Conservation (phyloP, 2,113 vertebrate genomes). For the Macroglossus sobrinus region DNA sequence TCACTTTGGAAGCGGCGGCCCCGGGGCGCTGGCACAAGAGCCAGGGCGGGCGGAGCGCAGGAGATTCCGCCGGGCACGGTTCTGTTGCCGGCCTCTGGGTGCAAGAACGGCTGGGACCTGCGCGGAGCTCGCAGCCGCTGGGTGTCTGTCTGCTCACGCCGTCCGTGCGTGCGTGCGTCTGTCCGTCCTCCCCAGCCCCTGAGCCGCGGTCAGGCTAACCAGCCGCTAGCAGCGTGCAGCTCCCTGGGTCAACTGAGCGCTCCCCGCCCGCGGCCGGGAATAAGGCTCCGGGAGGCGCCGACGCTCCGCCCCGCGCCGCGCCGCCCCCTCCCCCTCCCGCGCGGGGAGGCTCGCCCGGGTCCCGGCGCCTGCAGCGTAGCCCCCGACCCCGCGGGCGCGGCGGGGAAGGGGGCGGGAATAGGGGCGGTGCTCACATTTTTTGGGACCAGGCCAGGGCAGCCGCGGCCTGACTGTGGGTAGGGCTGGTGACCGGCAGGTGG, state of each 20-base stretch:
- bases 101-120: conserved; percentile 18
- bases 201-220: background rate
- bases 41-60: background rate
- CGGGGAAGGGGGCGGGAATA: background rate
- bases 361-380: conserved; percentile 47
- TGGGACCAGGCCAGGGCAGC: conserved; percentile 20
- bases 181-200: background rate
- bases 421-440: conserved; percentile 39
- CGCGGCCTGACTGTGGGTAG: background rate
- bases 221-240: background rate
- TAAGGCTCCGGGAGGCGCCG: conserved; percentile 20
- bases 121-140: background rate
- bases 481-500: conserved; percentile 54
- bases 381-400: conserved; percentile 2
- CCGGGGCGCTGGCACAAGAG: background rate
- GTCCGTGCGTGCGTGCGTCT: background rate
- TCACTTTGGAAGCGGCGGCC: conserved; percentile 63
- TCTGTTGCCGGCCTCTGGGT: background rate
- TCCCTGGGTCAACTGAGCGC: conserved; percentile 47
- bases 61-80: background rate
- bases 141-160: background rate
- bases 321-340: background rate
- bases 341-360: background rate
- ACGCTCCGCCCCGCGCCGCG: conserved; percentile 38
- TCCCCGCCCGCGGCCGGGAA: conserved; percentile 43